Conservation (phyloP, 2,113 vertebrate species). For the cattle (Bos taurus) region ARS-UCD2.0 NC_037338.1:104523001-104523500, state of each 20-base stretch:
- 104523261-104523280: not conserved
- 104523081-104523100: rapidly evolving
- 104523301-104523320: not conserved
- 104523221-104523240: not conserved
- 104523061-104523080: not conserved
- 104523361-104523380: not conserved
- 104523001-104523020: rapidly evolving
- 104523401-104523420: rapidly evolving
- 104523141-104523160: rapidly evolving
- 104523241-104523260: not conserved
- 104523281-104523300: not conserved
- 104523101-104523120: not conserved
- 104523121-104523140: rapidly evolving
- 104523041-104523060: rapidly evolving
- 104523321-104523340: not conserved
- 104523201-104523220: rapidly evolving
- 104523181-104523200: not conserved
- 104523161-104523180: not conserved
- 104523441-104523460: not conserved
- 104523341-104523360: not conserved
- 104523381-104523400: rapidly evolving
- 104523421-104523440: rapidly evolving
- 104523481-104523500: not conserved
- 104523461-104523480: not conserved
- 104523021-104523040: rapidly evolving